Conservation (phyloP, 1,140 invertebrate species). For the Plutomurus gul region DNA sequence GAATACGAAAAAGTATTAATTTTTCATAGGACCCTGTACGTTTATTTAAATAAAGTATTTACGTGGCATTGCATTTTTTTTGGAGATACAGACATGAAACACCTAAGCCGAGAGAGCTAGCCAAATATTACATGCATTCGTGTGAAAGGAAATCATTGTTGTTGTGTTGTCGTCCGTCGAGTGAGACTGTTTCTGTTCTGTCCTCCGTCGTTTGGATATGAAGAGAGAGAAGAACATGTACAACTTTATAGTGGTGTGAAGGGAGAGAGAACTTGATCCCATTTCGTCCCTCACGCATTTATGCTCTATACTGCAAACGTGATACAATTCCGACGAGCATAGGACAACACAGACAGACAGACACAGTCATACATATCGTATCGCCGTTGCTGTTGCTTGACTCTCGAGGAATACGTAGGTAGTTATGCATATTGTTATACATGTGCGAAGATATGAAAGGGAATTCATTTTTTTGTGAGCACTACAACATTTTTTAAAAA, state of each 20-base stretch:
- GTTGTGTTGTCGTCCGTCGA: neutral
- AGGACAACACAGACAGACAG: neutral
- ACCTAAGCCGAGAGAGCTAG: neutral
- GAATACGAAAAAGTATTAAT: no score
- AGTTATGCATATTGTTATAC: constrained; percentile 18
- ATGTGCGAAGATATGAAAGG: neutral
- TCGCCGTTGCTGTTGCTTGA: neutral
- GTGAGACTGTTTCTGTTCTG: no score
- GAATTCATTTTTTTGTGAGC: constrained; percentile 21
- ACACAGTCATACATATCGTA: neutral
- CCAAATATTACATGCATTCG: constrained; percentile 9
- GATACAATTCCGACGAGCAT: constrained; percentile 4
- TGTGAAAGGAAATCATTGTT: constrained; percentile 23
- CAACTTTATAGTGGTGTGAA: constrained; percentile 2
- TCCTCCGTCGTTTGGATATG: neutral
- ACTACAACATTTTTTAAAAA: constrained; percentile 23
- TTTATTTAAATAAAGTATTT: no score
- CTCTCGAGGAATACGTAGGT: neutral
- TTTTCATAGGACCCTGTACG: no score
- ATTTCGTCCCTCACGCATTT: constrained; percentile 28
- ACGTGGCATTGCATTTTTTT: no score
- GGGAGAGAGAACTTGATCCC: constrained; percentile 21
- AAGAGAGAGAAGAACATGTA: neutral
- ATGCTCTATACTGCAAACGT: constrained; percentile 22
- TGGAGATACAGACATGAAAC: no score